A percentile compares a stretch with the other conserved stretches of the same genome.
phyloP scores from a whole-genome alignment of 1,140 invertebrate genomes.

The Drosophila leontia region DNA sequence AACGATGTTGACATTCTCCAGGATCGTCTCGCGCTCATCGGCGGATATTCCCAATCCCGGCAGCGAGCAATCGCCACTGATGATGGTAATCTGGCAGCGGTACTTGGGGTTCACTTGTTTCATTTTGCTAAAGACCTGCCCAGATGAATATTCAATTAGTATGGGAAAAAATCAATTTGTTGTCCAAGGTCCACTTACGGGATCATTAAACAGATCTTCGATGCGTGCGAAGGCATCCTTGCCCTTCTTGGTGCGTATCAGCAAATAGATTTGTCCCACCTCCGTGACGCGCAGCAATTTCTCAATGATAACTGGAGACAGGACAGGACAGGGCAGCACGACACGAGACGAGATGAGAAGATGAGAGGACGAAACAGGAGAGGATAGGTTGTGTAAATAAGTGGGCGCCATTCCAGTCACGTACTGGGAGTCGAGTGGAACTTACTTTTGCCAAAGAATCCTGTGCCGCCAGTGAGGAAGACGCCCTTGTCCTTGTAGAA shows the following conservation, averaged over 20 bases:
- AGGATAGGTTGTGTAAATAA: slow-evolving; percentile 24
- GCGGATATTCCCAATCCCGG: slow-evolving; percentile 89
- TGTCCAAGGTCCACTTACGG: slow-evolving; percentile 86
- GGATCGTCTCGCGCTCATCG: slow-evolving; percentile 85
- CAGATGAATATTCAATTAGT: not conserved
- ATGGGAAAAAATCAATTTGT: not conserved
- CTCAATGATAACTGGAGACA: slow-evolving; percentile 88
- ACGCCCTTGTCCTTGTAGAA: slow-evolving; percentile 88
- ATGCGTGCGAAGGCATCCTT: slow-evolving; percentile 88
- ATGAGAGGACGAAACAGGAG: slow-evolving; percentile 34
- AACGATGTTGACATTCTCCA: slow-evolving; percentile 88
- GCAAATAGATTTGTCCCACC: slow-evolving; percentile 90
- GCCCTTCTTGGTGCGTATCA: slow-evolving; percentile 92
- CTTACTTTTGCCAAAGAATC: slow-evolving; percentile 91
- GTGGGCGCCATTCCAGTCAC: slow-evolving; percentile 57
- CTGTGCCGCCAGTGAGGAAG: slow-evolving; percentile 90
- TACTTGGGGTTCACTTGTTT: slow-evolving; percentile 87
- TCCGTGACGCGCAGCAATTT: slow-evolving; percentile 93
- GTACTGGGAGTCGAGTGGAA: slow-evolving; percentile 70
- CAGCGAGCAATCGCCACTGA: slow-evolving; percentile 87
- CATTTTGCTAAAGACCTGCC: slow-evolving; percentile 87
- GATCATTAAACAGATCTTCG: slow-evolving; percentile 88
- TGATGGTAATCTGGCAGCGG: slow-evolving; percentile 87
- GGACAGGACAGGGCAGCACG: not conserved
- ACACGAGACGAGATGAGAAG: slow-evolving; percentile 8